Evolutionary conservation across 2,113 vertebrate species (phyloP).

Genomic region (Abramis brama): DNA sequence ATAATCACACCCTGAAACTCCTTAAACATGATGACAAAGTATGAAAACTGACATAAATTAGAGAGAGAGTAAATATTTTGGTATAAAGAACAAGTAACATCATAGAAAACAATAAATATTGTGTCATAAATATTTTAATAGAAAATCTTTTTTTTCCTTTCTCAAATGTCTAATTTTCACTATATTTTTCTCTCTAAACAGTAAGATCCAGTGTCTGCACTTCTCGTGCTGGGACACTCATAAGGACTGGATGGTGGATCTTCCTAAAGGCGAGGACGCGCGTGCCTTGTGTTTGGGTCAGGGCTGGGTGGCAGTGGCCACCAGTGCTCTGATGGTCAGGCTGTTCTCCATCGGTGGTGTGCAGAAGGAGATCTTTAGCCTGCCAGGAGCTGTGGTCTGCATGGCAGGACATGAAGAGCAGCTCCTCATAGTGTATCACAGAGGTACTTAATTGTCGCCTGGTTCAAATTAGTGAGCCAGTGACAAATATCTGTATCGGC

Average conservation of each 20-base stretch:
- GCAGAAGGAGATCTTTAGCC: conserved; percentile 89
- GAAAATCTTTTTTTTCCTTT: neutral
- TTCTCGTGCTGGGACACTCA: conserved; percentile 95
- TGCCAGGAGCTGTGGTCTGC: conserved; percentile 89
- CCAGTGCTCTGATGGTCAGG: conserved; percentile 79
- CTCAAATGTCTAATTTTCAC: neutral
- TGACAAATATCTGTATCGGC: too few species aligned
- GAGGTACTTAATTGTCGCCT: conserved; percentile 74
- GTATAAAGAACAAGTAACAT: too few species aligned
- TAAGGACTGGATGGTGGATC: conserved; percentile 96
- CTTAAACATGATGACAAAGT: neutral
- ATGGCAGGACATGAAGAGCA: conserved; percentile 91
- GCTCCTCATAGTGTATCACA: conserved; percentile 86
- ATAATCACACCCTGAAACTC: neutral
- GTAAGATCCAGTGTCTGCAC: conserved; percentile 95
- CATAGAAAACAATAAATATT: too few species aligned
- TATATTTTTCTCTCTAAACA: conserved; percentile 67
- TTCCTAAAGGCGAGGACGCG: conserved; percentile 85
- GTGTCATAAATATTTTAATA: too few species aligned
- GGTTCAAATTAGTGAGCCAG: too few species aligned
- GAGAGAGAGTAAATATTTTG: neutral
- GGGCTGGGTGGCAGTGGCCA: conserved; percentile 92
- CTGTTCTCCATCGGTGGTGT: conserved; percentile 89
- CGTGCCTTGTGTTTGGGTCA: conserved; percentile 87
- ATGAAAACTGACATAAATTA: neutral